Percentiles rank a stretch among this genome's conserved stretches.
Evolutionary conservation across 2,797 vertebrate species (phyloP).

Genomic region (Pangasius larnaudii): DNA sequence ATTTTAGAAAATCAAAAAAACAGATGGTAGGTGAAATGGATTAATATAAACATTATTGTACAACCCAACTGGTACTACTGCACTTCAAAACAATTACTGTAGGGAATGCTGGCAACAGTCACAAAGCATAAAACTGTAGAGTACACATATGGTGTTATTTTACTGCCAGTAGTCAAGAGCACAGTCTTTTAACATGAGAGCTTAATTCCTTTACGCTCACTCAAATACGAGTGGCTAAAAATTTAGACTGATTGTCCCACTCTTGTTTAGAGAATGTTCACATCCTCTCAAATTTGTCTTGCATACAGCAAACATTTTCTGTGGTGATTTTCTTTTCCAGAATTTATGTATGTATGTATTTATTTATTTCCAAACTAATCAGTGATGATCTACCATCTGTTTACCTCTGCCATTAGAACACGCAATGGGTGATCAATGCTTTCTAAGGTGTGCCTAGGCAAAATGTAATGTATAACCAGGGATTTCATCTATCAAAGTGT

Average conservation of each 20-base stretch:
- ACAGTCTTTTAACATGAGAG: not conserved
- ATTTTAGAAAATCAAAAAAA: not conserved
- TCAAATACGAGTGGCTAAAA: constrained; percentile 13
- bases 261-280: not conserved
- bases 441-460: not conserved
- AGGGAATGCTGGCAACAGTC: not conserved
- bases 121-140: constrained; percentile 7
- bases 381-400: not conserved
- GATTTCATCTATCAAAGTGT: not conserved
- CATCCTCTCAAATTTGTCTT: not conserved
- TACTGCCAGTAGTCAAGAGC: constrained; percentile 19
- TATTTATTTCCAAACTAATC: not conserved
- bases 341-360: not conserved
- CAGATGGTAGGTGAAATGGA: not conserved
- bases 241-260: not conserved
- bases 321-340: not conserved
- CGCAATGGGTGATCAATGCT: not conserved
- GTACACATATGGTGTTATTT: constrained; percentile 18
- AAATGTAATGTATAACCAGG: not conserved
- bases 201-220: constrained; percentile 6
- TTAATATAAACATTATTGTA: constrained; percentile 8
- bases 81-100: constrained; percentile 22
- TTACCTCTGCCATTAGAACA: not conserved
- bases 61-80: not conserved
- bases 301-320: not conserved